Base-by-base conservation (phyloP, 2,797 vertebrate species). In the Paedocypris micromegethes region DNA sequence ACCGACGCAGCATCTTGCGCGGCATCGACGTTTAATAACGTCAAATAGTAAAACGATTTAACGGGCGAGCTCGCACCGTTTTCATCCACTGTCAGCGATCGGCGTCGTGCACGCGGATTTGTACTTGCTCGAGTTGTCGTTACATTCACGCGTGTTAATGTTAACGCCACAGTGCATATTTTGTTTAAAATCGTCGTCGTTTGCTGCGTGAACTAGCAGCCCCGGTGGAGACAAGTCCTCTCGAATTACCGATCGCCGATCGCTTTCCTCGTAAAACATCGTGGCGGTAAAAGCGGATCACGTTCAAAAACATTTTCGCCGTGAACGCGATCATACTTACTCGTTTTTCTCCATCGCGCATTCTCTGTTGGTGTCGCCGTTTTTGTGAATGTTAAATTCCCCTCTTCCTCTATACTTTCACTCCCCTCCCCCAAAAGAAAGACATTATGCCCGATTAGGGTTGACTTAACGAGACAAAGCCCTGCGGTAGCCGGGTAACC, bases 261-360 rank as follows among this genome's bases (percentile, higher is more conserved):
- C 8, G 59, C 38, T 55, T 7, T 2, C n/a, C 44, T 55, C 44
- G 40, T 40, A 6, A 61, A 68, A 52, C 56, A 52, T 4, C 42
- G 1, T 8, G 9, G 40, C 4, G 9, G 38, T 7, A 48, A 69
- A 69, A 2, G 40, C 58, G 9, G 4, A 0, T 62, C 8, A 23
- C 40, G 1, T 7, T 50, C 50, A 7, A 43, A 49, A 4, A 23
- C 6, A 4, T 45, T 57, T 45, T 8, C 5, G 39, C 0, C 23
- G 1, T 63, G 8, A 45, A 50, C 44, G 9, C 46, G 46, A 47
- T 40, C 50, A 40, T 88, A 92, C 90, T 92, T 86, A 92, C 90
- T 92, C 88, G 87, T 88, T 91, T 90, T 90, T 91, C 85, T 91
- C 90, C 90, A 92, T 92, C 83, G 89, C 83, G 88, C 81, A 86